Evolutionary conservation across 2,888 invertebrate genomes (phyloP).

Genomic region (Nymphalis c-album): DNA sequence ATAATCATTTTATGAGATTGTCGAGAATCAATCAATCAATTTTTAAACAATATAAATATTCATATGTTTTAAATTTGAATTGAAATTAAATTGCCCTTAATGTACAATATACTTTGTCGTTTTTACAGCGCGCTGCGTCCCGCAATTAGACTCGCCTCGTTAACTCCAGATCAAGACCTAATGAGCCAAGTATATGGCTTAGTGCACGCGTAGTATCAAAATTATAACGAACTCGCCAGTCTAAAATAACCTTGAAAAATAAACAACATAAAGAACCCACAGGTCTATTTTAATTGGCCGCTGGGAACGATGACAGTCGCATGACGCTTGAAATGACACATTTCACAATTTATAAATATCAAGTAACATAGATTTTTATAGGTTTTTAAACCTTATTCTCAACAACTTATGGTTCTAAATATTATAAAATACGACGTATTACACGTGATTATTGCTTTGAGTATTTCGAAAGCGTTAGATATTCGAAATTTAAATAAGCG

Average conservation of each 20-base stretch:
- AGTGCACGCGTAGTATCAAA: slow-evolving; percentile 56
- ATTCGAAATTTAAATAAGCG: slow-evolving; percentile 62
- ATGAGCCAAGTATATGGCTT: slow-evolving; percentile 76
- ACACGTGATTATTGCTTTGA: slow-evolving; percentile 38
- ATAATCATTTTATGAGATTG: slow-evolving; percentile 13
- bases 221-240: slow-evolving; percentile 63
- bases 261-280: slow-evolving; percentile 36
- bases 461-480: slow-evolving; percentile 44
- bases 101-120: slow-evolving; percentile 23
- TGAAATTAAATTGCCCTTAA: slow-evolving; percentile 20
- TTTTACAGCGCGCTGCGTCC: slow-evolving; percentile 40
- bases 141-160: slow-evolving; percentile 76
- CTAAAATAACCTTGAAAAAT: slow-evolving; percentile 43
- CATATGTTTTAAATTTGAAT: slow-evolving; percentile 16
- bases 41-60: slow-evolving; percentile 6
- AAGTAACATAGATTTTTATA: slow-evolving; percentile 40
- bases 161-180: slow-evolving; percentile 74
- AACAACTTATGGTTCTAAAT: slow-evolving; percentile 42
- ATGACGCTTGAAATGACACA: slow-evolving; percentile 56
- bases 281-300: slow-evolving; percentile 40
- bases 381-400: slow-evolving; percentile 45
- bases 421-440: slow-evolving; percentile 3
- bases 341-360: slow-evolving; percentile 48
- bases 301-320: slow-evolving; percentile 55
- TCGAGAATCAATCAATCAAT: slow-evolving; percentile 7